Conservation (phyloP, 2,113 vertebrate genomes). For the Tursiops truncatus region DNA sequence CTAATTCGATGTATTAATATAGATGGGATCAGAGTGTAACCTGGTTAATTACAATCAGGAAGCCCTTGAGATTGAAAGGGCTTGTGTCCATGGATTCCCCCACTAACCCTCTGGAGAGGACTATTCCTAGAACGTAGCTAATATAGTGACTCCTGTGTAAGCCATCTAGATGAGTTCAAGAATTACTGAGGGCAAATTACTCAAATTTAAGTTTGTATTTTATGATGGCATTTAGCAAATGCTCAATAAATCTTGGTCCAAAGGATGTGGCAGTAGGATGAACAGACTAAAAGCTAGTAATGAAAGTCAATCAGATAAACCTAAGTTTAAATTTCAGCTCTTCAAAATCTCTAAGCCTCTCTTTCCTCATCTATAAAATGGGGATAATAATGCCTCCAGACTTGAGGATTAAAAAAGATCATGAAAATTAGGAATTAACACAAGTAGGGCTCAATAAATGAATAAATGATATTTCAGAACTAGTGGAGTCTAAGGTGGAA, state of each 20-base stretch:
- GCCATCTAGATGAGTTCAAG: not conserved
- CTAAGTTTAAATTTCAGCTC: not conserved
- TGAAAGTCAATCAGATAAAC: not conserved
- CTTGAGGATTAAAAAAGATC: not conserved
- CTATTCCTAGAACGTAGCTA: not conserved
- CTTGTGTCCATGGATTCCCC: slow-evolving; percentile 30
- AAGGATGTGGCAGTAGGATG: not conserved
- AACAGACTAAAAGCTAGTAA: not conserved
- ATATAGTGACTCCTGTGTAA: not conserved
- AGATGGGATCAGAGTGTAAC: not conserved
- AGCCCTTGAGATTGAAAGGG: not conserved
- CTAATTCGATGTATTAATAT: slow-evolving; percentile 8
- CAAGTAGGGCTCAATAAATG: not conserved
- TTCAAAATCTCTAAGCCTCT: not conserved
- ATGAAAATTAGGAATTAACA: not conserved
- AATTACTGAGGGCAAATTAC: not conserved
- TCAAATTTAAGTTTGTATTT: not conserved
- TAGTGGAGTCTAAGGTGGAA: not conserved
- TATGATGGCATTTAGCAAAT: not conserved
- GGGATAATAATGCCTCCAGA: not conserved
- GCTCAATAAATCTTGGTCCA: not conserved
- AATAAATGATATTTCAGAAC: not conserved
- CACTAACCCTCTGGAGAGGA: not conserved
- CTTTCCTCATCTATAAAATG: not conserved
- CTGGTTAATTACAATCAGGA: slow-evolving; percentile 1